phyloP scores from a whole-genome alignment of 2,888 invertebrate genomes.

The Gortyna flavago region DNA sequence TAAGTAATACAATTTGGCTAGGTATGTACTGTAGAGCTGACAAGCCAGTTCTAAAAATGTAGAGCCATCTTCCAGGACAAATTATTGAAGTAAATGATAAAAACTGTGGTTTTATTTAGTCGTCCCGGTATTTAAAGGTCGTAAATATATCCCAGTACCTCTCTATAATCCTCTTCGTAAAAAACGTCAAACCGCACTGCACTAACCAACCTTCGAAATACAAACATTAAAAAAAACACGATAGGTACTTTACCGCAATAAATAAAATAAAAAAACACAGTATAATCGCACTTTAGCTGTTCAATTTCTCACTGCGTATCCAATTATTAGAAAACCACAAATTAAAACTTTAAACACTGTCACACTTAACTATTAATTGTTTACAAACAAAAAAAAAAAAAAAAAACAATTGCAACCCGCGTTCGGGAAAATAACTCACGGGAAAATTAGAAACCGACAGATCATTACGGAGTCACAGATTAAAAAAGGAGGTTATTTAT shows the following conservation, averaged over 20 bases:
- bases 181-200: constrained; percentile 35
- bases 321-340: constrained; percentile 52
- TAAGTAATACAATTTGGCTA: constrained; percentile 7
- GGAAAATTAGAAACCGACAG: constrained; percentile 57
- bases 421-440: constrained; percentile 56
- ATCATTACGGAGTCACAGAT: constrained; percentile 51
- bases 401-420: constrained; percentile 8
- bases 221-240: not conserved
- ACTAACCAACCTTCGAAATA: constrained; percentile 26
- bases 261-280: constrained; percentile 12
- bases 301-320: constrained; percentile 54
- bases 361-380: constrained; percentile 38
- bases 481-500: constrained; percentile 55
- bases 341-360: constrained; percentile 2
- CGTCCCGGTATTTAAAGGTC: not conserved
- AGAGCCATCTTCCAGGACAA: not conserved
- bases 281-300: constrained; percentile 33
- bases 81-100: not conserved
- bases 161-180: not conserved
- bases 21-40: too few species aligned
- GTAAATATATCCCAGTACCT: not conserved
- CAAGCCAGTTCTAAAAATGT: not conserved
- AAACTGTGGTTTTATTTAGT: too few species aligned
- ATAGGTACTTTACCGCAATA: not conserved
- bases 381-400: constrained; percentile 57